These are phyloP conservation scores for Drosophila athabasca DNA, from an alignment of 1,140 invertebrate genomes.

Conservation along the genomic window DNA sequence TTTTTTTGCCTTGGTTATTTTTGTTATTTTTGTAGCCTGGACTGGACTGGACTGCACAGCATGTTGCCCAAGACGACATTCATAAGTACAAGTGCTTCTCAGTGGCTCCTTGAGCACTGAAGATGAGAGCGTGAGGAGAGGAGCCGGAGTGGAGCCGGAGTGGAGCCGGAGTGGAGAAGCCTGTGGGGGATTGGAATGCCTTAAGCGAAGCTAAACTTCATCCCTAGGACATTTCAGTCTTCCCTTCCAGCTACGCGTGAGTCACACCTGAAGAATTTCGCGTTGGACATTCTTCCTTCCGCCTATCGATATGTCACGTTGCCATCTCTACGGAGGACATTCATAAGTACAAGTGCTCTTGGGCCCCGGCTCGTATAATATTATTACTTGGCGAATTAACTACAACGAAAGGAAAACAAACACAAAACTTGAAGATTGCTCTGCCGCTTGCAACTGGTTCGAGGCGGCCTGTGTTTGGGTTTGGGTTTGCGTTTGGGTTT, in stretches of 20 bases:
- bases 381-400: slow-evolving; percentile 83
- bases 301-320: no score
- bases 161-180: no score
- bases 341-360: slow-evolving; percentile 67
- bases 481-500: no score
- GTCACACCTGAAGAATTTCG: no score
- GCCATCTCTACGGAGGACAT: slow-evolving; percentile 38
- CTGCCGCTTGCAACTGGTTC: slow-evolving; percentile 60
- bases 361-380: slow-evolving; percentile 57
- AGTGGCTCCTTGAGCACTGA: neutral
- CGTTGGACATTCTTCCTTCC: no score
- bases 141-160: no score
- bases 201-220: no score
- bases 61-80: slow-evolving; percentile 64
- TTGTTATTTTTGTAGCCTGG: slow-evolving; percentile 12
- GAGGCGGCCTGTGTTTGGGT: neutral
- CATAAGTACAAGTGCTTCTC: slow-evolving; percentile 54
- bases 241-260: no score
- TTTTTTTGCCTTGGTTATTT: slow-evolving; percentile 23
- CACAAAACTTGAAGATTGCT: slow-evolving; percentile 48
- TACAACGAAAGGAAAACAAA: slow-evolving; percentile 47
- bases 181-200: no score
- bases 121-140: slow-evolving; percentile 36
- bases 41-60: slow-evolving; percentile 50
- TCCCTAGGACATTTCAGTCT: no score